phyloP scores from a whole-genome alignment of 2,113 vertebrate genomes.

The Morone chrysops region DNA sequence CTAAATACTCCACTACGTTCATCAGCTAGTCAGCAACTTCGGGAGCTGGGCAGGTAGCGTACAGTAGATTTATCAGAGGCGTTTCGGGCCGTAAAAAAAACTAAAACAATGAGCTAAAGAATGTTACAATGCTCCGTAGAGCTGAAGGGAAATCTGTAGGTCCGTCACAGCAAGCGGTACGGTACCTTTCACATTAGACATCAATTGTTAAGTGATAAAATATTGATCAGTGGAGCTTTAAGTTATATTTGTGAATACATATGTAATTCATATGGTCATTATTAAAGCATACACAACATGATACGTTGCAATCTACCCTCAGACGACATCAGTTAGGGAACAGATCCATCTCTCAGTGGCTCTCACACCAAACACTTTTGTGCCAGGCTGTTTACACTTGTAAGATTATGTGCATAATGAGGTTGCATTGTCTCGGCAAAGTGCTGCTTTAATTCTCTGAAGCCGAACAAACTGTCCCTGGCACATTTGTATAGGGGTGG shows the following conservation, averaged over 20 bases:
- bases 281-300: not conserved
- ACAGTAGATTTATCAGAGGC: not conserved
- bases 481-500: slow-evolving; percentile 58
- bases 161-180: not conserved
- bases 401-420: slow-evolving; percentile 72
- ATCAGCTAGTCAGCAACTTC: not conserved
- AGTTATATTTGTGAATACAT: not conserved
- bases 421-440: slow-evolving; percentile 63
- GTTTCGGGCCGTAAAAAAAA: not conserved
- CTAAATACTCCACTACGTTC: not conserved
- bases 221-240: not conserved
- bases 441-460: slow-evolving; percentile 63
- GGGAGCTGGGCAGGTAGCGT: not conserved
- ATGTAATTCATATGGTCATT: not conserved
- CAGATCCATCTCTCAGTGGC: slow-evolving; percentile 34
- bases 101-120: slow-evolving; percentile 6
- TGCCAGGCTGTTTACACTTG: slow-evolving; percentile 65
- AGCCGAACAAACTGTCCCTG: slow-evolving; percentile 71
- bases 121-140: not conserved
- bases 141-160: not conserved
- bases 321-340: slow-evolving; percentile 38
- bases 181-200: not conserved
- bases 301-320: slow-evolving; percentile 14
- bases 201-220: not conserved
- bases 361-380: slow-evolving; percentile 47